A percentile compares a stretch with the other conserved stretches of the same genome.
Conservation (phyloP, 2,888 invertebrate genomes). For the Mesorhabditis sp. region DNA sequence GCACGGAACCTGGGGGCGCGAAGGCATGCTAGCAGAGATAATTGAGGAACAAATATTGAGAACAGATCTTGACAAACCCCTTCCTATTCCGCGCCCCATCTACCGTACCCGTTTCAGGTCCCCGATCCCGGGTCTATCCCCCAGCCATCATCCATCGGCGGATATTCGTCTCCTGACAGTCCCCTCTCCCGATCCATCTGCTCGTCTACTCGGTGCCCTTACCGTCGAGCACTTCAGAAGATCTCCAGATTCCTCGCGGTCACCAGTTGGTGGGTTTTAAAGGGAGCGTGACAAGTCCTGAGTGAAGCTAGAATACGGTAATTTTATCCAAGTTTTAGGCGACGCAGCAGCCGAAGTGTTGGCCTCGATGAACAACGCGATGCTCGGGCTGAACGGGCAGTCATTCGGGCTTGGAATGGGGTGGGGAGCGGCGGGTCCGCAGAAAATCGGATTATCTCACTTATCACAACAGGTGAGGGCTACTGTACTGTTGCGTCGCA, state of each 20-base stretch:
- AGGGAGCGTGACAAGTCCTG: neutral
- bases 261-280: neutral
- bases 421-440: neutral
- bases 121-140: slow-evolving; percentile 5
- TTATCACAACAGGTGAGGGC: neutral
- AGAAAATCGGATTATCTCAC: too few species aligned
- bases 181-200: slow-evolving; percentile 31
- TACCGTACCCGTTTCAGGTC: neutral
- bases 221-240: slow-evolving; percentile 6
- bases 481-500: neutral
- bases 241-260: neutral
- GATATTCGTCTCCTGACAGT: slow-evolving; percentile 37
- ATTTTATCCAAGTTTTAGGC: slow-evolving; percentile 1
- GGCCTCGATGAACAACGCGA: slow-evolving; percentile 6
- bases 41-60: too few species aligned
- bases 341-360: neutral
- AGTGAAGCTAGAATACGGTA: neutral
- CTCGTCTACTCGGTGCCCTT: neutral
- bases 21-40: too few species aligned
- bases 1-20: too few species aligned
- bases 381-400: neutral
- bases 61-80: too few species aligned
- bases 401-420: neutral
- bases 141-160: slow-evolving; percentile 21
- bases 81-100: too few species aligned